phyloP scores from a whole-genome alignment of 1,140 invertebrate genomes.

The Tenebrio molitor region DNA sequence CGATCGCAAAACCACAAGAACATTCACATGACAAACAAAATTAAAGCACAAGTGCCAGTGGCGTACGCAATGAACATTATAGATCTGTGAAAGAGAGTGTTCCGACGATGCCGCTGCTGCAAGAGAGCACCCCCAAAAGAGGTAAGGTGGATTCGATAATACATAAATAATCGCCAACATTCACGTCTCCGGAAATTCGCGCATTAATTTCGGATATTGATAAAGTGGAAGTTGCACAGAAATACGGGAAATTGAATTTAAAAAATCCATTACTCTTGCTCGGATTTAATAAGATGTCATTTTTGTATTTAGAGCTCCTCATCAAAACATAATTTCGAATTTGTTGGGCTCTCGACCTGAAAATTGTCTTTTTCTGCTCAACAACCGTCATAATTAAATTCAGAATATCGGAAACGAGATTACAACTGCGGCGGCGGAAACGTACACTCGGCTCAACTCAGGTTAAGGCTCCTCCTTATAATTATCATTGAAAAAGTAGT shows the following conservation, averaged over 20 bases:
- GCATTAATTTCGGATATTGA: constrained; percentile 8
- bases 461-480: no score
- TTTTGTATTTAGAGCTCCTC: constrained; percentile 4
- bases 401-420: no score
- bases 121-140: constrained; percentile 61
- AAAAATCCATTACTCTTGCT: background rate
- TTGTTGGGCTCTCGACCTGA: no score
- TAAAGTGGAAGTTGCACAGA: constrained; percentile 2
- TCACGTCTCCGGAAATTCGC: background rate
- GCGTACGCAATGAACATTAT: constrained; percentile 23
- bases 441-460: no score
- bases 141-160: constrained; percentile 51
- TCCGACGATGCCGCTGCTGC: constrained; percentile 60
- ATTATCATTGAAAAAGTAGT: no score
- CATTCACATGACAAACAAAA: constrained; percentile 28
- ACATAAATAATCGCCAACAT: background rate
- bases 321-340: background rate
- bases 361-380: no score
- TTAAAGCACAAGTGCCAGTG: constrained; percentile 3
- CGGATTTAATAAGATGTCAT: constrained; percentile 13
- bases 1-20: constrained; percentile 33
- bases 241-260: background rate
- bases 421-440: no score
- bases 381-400: no score
- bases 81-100: no score